Conservation (phyloP, 2,113 vertebrate species). For the Nesoenas mayeri region DNA sequence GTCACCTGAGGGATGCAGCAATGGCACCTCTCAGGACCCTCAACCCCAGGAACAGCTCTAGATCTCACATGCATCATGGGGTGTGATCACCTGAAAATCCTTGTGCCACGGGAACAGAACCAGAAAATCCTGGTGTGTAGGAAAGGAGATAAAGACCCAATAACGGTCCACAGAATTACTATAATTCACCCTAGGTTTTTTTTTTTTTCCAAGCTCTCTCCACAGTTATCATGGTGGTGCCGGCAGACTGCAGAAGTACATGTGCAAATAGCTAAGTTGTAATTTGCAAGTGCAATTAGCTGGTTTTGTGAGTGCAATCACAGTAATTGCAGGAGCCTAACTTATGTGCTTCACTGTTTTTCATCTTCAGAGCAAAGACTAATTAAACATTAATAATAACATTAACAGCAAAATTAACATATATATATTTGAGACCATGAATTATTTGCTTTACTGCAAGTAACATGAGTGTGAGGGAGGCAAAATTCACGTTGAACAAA, state of each 20-base stretch:
- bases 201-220: constrained; percentile 1
- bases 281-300: constrained; percentile 74
- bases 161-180: constrained; percentile 21
- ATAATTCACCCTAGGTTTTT: constrained; percentile 3
- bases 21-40: fast-evolving
- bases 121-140: neutral
- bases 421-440: constrained; percentile 63
- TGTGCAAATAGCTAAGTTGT: constrained; percentile 67
- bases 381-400: constrained; percentile 72
- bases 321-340: constrained; percentile 70
- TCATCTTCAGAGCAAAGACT: constrained; percentile 67
- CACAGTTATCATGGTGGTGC: constrained; percentile 35
- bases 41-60: neutral
- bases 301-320: constrained; percentile 70
- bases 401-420: constrained; percentile 69
- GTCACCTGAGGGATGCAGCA: neutral
- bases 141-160: constrained; percentile 19
- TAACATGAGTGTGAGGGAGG: neutral
- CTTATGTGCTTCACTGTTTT: constrained; percentile 60
- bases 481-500: constrained; percentile 35
- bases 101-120: neutral
- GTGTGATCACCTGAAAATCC: neutral
- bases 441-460: constrained; percentile 63
- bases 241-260: constrained; percentile 53
- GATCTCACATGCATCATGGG: fast-evolving